Evolutionary conservation across 2,888 invertebrate genomes (phyloP), one percentile per base, ranked within the genome.

Genomic region (Microctonus hyperodae): DNA sequence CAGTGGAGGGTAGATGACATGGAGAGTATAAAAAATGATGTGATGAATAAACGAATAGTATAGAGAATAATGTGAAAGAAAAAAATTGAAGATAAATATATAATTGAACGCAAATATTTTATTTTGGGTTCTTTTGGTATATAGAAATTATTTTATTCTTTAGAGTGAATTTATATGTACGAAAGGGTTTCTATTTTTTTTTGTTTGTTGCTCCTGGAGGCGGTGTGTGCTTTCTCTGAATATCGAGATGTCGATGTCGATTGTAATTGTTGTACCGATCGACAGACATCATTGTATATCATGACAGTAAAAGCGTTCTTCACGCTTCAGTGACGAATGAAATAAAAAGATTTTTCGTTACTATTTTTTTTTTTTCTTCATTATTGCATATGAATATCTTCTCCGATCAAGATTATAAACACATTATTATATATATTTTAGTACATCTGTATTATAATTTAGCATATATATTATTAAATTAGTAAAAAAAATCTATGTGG

Each of bases 261-360:
- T 64, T 68, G 57, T 61, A 55, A 20, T 40, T 31, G 35, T 35
- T 35, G 44, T 48, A n/a, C n/a, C 56, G 58, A 66, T 69, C 64
- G 68, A 68, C 62, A 64, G 61, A 62, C 69, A 67, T 68, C 58
- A 63, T 70, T 70, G 68, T 68, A 68, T 71, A 16, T 51, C 22
- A 10, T 64, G 62, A 67, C 70, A 69, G 71, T 70, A 64, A 68
- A 68, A 65, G 68, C 68, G 64, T 69, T 64, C 69, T 48, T 6
- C 16, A 28, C 48, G 64, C 64, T 65, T 63, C 56, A 64, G 53
- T 37, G 31, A 16, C 51, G 51, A 64, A 33, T 63, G 64, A 73
- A 64, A 33, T 63, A 63, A 73, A 78, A 74, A 72, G 75, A 77
- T 77, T 79, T 44, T 73, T 76, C 72, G 75, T 37, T 33, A 23